Evolutionary conservation across 1,140 invertebrate species (phyloP), one percentile per base, ranked within the genome.

Genomic region (Drosophila busckii): DNA sequence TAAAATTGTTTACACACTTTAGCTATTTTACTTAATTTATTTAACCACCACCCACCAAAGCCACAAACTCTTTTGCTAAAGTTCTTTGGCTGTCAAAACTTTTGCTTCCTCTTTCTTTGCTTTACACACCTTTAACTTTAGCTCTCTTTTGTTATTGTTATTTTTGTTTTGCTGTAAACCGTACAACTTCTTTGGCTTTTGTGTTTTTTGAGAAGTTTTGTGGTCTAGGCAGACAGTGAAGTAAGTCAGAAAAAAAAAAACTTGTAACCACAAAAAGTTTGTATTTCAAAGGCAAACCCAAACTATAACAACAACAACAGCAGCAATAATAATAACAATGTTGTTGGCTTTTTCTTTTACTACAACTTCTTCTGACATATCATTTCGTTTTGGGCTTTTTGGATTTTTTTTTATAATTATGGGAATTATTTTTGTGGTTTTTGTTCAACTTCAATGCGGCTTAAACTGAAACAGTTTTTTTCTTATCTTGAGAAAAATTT

Each of bases 401-500:
- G 44, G 69, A 44, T 64, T 70, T 54, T 67, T 76, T 76, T 68
- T 80, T 73, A 80, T 80, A 80, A 80, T 80, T 80, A 80, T 80
- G 73, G 73, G 73, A 80, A 80, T 82, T 80, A 71, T 69, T 73
- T 73, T 82, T 80, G 73, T 78, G 73, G 69, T 76, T 65, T 73
- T 54, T 67, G 50, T 59, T 40, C 31, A 67, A 41, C 49, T n/a
- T n/a, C n/a, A n/a, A n/a, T n/a, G n/a, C n/a, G n/a, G n/a, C n/a
- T n/a, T n/a, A n/a, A n/a, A n/a, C n/a, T n/a, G n/a, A n/a, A n/a
- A 52, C 63, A 63, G 63, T 67, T 67, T 62, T 38, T 42, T 19
- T 26, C 23, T 56, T 71, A 55, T 41, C 13, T 22, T 12, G 1
- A 6, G 13, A n/a, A n/a, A n/a, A n/a, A n/a, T n/a, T n/a, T n/a